Base-by-base conservation (phyloP, 2,888 invertebrate genomes). In the Amiota mariae region DNA sequence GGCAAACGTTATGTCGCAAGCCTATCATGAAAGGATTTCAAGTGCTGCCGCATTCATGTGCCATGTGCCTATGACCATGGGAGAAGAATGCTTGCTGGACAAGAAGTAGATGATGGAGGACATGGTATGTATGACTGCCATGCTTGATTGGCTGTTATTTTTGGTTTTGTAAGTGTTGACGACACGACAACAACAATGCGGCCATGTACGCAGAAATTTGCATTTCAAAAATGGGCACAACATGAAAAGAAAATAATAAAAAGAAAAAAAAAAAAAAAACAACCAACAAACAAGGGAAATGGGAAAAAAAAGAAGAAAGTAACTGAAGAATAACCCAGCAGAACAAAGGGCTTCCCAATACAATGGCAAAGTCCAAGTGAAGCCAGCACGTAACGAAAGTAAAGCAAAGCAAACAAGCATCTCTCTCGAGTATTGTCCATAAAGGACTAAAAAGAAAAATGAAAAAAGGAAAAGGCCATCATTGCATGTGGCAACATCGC, bases 71-170 rank as follows among this genome's bases (percentile, higher is more conserved):
- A 20, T 74, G 36, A 63, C 56, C 36, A 36, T 12, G 13, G n/a
- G 70, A 13, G n/a, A 9, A 36, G 36, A 36, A 36, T 2, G 57
- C 57, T 36, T 24, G 70, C 70, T 36, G 54, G 48, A 15, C n/a
- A 18, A 15, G 57, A 57, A 20, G 18, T 20, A 1, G 15, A 10
- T n/a, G 20, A 11, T 20, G 18, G 15, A 8, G 64, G 48, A 64
- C 18, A 48, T 64, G 67, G 67, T 68, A 36, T 20, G 67, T 68
- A 36, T 20, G 67, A 15, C 71, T 80, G 84, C 77, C 81, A 82
- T 82, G 84, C 81, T 84, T 84, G 85, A 84, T 84, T 84, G 84
- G 85, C 83, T 85, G 85, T 84, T 84, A 84, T 84, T 84, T 84
- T 36, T 57, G 36, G 70, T 59, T 59, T 75, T 78, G 78, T 84